Base-by-base conservation (phyloP, 2,797 vertebrate species). In the Atherinosoma microstoma region DNA sequence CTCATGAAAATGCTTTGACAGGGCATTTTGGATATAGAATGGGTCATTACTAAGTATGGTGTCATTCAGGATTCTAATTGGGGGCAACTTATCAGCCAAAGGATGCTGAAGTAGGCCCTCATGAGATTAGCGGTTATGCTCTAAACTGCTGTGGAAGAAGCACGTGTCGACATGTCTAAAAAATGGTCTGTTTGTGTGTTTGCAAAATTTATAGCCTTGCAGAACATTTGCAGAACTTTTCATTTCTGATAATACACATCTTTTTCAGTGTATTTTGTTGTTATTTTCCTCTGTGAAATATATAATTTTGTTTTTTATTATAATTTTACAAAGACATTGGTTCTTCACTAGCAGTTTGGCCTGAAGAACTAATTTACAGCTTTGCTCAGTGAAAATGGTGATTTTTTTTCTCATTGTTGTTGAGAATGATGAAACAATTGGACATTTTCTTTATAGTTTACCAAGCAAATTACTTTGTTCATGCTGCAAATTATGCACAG, bases 1-100 rank as follows among this genome's bases (percentile, higher is more conserved):
- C 60, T 78, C 88, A 88, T 77, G 82, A 89, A 92, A 92, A 88
- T 87, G 83, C 79, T 80, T 61, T 60, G 76, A 81, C 68, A 59
- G 36, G 40, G 29, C 61, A 29, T 75, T 77, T 68, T 69, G 54
- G 58, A 69, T 82, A 75, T 65, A 66, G 65, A 84, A 63, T 68
- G 71, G 65, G 79, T 85, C 71, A 78, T 84, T 84, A 82, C 45
- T 75, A 53, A 71, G 38, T 72, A 45, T 75, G 58, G 56, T 78
- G 67, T 77, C 67, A 70, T 86, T 74, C 62, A 59, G 76, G 60
- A 53, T 59, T 83, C 24, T 82, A 80, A 81, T 84, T 82, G 72
- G 74, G 73, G 62, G 64, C 80, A 84, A 78, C 38, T 58, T 72
- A 65, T 87, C 68, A 82, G 34, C 75, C 57, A 74, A 32, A 80